phyloP scores from a whole-genome alignment of 1,140 invertebrate species.

The Papilio glaucus region DNA sequence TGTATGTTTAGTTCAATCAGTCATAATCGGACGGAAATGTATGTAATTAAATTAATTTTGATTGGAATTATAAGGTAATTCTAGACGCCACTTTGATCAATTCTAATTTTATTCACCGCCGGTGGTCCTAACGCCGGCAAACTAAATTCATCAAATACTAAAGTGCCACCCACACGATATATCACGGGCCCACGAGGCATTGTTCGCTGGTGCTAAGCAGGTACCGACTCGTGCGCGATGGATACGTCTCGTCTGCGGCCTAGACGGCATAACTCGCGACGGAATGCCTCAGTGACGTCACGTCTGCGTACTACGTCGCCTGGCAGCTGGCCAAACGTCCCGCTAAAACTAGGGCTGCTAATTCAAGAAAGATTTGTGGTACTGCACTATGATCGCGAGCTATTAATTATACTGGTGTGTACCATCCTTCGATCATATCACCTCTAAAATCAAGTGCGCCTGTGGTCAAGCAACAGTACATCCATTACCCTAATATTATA shows the following conservation, averaged over 20 bases:
- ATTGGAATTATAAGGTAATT: not conserved
- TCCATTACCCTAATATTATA: no score
- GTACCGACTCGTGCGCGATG: slow-evolving; percentile 30
- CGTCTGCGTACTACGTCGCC: slow-evolving; percentile 56
- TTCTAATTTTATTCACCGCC: slow-evolving; percentile 20
- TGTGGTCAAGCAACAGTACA: no score
- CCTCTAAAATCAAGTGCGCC: no score
- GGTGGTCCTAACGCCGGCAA: slow-evolving; percentile 17
- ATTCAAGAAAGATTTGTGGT: not conserved
- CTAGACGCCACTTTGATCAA: not conserved
- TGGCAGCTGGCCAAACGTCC: slow-evolving; percentile 48
- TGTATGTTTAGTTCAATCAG: no score
- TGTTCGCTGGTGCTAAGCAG: slow-evolving; percentile 20
- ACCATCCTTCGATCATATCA: no score
- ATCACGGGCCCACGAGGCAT: not conserved
- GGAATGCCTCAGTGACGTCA: slow-evolving; percentile 51
- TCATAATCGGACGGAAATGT: no score
- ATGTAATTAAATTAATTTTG: no score
- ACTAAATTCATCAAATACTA: slow-evolving; percentile 27
- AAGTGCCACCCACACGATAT: slow-evolving; percentile 10
- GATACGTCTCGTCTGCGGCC: slow-evolving; percentile 32
- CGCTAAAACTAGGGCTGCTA: slow-evolving; percentile 48
- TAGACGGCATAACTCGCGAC: slow-evolving; percentile 35
- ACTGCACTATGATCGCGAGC: not conserved
- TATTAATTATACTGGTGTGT: no score